Evolutionary conservation across 2,113 vertebrate species (phyloP).

Genomic region (Gopherus flavomarginatus): DNA sequence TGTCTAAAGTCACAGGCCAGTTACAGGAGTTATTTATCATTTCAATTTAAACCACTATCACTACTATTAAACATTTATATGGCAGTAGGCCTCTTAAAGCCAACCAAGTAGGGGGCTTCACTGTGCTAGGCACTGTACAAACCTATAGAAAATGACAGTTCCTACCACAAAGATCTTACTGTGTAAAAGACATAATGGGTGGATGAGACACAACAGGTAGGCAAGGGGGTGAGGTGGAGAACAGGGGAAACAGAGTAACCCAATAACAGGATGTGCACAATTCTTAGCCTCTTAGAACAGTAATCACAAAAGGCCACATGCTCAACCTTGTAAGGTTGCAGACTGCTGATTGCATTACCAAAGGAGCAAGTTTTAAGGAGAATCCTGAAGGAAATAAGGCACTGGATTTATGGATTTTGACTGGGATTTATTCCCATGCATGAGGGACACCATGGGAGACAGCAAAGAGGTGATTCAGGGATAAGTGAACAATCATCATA

Average conservation of each 20-base stretch:
- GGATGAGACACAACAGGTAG: neutral
- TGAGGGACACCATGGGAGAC: neutral
- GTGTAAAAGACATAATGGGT: neutral
- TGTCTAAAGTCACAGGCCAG: neutral
- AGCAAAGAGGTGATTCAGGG: neutral
- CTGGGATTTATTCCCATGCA: neutral
- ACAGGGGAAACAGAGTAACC: neutral
- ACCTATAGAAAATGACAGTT: neutral
- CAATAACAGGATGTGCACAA: neutral
- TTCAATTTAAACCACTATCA: rapidly evolving
- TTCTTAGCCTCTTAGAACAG: neutral
- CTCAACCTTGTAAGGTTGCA: neutral
- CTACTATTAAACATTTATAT: rapidly evolving
- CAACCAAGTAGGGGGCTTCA: neutral
- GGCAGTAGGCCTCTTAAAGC: neutral
- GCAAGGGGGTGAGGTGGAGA: neutral
- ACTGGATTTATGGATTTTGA: neutral
- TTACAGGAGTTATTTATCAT: neutral
- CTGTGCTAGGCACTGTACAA: neutral
- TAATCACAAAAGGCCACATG: neutral
- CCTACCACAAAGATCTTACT: neutral
- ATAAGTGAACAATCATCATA: neutral
- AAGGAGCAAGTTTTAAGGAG: neutral
- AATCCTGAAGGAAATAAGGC: neutral
- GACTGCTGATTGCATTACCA: neutral